Evolutionary conservation across 2,888 invertebrate species (phyloP).

Genomic region (Acrobasis repandana): DNA sequence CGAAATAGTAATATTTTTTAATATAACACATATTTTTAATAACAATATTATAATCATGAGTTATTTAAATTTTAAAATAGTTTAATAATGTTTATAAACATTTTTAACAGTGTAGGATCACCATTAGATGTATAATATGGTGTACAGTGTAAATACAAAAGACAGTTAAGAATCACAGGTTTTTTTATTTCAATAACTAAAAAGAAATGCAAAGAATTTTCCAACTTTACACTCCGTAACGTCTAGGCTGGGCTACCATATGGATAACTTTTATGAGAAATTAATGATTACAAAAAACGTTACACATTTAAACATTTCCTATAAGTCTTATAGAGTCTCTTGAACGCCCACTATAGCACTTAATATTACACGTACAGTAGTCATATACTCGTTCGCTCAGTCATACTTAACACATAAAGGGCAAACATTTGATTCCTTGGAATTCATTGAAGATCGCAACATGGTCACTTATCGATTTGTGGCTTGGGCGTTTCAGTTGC

Average conservation of each 20-base stretch:
- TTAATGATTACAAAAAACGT: constrained; percentile 80
- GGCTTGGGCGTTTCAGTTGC: constrained; percentile 65
- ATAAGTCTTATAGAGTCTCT: constrained; percentile 81
- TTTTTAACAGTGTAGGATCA: too few species aligned
- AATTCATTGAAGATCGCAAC: constrained; percentile 54
- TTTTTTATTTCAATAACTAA: constrained; percentile 78
- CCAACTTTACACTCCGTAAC: constrained; percentile 77
- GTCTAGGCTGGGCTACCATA: constrained; percentile 70
- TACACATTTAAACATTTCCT: constrained; percentile 80
- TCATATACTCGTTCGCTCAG: constrained; percentile 50
- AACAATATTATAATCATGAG: too few species aligned
- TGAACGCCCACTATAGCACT: constrained; percentile 75
- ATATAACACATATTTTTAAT: too few species aligned
- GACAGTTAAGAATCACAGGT: constrained; percentile 77
- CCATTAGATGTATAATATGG: background rate
- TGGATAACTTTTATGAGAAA: constrained; percentile 75
- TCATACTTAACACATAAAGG: constrained; percentile 56
- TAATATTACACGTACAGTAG: constrained; percentile 65
- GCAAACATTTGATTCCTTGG: constrained; percentile 47
- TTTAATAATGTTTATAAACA: too few species aligned
- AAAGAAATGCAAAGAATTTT: constrained; percentile 79
- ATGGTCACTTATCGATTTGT: constrained; percentile 60
- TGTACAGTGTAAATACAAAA: constrained; percentile 36
- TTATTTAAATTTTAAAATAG: too few species aligned
- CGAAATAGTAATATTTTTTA: too few species aligned